Evolutionary conservation across 1,140 invertebrate genomes (phyloP), one percentile per base, ranked within the genome.

Genomic region (Hyposmocoma kahamanoa): DNA sequence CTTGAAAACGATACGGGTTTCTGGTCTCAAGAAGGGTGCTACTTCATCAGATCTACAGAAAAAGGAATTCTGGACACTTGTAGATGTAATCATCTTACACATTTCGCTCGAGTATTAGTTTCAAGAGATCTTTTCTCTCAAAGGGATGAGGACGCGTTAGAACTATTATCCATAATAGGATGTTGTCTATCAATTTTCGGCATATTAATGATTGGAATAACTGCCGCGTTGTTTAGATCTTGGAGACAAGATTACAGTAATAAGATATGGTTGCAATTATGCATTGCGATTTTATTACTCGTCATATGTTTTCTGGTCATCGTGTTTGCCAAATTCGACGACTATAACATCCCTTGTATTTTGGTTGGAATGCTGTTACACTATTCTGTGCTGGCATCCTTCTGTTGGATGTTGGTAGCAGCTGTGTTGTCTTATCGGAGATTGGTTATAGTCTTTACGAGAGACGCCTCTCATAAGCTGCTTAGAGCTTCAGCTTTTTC

Each of bases 341-440:
- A 57, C 11, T 72, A 74, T 26, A 62, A 60, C 17, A 47, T 74
- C 0, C 18, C 49, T 11, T 88, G 87, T 53, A 75, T 87, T 65
- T 42, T 81, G 17, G 39, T 77, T 15, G 87, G 87, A 3, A 68
- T 85, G 0, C 18, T 69, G 5, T 43, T 88, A 18, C 87, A 88
- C 50, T 88, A 87, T 54, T 70, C 81, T 1, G 72, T 87, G 11
- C 42, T 88, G 2, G 59, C 84, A 0, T 86, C 86, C 0, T 88
- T 88, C 59, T 84, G 79, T 49, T 88, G 87, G 87, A 88, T 88
- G 87, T 53, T 88, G 17, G 80, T 88, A 0, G 81, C 86, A 5
- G 87, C 86, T 8, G 60, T 86, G 0, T 39, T 88, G 4, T 87
- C 87, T 6, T 88, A 87, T 51, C 60, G 81, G 34, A 58, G 87